phyloP scores from a whole-genome alignment of 2,888 invertebrate species.

The Rhabditoides inermis region DNA sequence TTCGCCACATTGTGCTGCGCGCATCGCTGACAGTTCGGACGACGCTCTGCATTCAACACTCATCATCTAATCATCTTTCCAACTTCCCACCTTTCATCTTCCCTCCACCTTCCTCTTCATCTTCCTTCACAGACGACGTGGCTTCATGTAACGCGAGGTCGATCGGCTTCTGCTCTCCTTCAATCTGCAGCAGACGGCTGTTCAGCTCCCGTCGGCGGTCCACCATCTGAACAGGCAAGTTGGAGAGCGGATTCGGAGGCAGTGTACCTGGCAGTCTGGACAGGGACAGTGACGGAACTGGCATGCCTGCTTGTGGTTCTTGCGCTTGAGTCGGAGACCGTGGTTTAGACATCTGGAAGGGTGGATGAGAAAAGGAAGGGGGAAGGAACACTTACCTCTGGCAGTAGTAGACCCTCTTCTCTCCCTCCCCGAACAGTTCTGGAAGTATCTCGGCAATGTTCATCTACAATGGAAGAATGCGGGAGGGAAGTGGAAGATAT shows the following conservation, averaged over 20 bases:
- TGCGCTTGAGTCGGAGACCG: constrained; percentile 28
- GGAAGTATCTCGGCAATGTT: constrained; percentile 41
- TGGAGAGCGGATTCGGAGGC: background rate
- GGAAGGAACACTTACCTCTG: constrained; percentile 16
- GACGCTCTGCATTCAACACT: constrained; percentile 40
- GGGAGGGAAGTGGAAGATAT: background rate
- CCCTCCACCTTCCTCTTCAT: too few relatives aligned
- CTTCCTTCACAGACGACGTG: constrained; percentile 4
- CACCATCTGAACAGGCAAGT: constrained; percentile 21
- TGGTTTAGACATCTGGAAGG: constrained; percentile 28
- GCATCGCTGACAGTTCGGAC: constrained; percentile 43
- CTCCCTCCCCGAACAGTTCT: constrained; percentile 27
- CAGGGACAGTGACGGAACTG: constrained; percentile 28
- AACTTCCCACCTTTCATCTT: too few relatives aligned
- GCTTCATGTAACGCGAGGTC: background rate
- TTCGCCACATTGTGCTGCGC: constrained; percentile 36
- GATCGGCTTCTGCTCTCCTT: background rate
- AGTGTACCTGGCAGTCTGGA: constrained; percentile 27
- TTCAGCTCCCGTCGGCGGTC: constrained; percentile 34
- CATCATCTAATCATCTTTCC: too few relatives aligned
- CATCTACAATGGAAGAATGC: constrained; percentile 12
- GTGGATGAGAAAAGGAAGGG: background rate
- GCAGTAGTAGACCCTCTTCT: constrained; percentile 37
- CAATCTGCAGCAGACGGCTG: constrained; percentile 29
- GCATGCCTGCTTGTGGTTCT: constrained; percentile 34